These are phyloP conservation scores for Zaprionus davidi DNA, from an alignment of 1,140 invertebrate genomes.

Conservation along the genomic window DNA sequence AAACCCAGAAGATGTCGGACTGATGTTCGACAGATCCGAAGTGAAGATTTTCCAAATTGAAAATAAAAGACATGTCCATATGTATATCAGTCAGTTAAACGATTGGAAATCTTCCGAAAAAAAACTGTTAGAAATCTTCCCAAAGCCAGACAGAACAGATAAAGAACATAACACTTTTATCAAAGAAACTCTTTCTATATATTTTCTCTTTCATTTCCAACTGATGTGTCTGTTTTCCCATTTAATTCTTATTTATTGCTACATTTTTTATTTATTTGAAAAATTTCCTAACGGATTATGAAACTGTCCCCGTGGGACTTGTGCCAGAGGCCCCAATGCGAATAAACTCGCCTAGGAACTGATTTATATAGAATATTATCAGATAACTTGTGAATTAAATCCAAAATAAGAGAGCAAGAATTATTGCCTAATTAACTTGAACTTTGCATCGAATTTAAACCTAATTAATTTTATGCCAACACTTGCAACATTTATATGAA, in stretches of 20 bases:
- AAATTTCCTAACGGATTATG: slow-evolving; percentile 46
- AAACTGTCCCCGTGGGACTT: slow-evolving; percentile 55
- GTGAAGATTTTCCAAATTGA: not conserved
- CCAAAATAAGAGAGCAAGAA: slow-evolving; percentile 18
- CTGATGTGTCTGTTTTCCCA: not conserved
- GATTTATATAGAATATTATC: slow-evolving; percentile 58
- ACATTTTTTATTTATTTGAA: slow-evolving; percentile 24
- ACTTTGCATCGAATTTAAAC: slow-evolving; percentile 28
- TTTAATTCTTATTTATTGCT: slow-evolving; percentile 42
- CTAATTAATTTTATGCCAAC: slow-evolving; percentile 32
- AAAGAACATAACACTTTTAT: not conserved
- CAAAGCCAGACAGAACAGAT: not conserved
- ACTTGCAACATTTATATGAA: slow-evolving; percentile 60
- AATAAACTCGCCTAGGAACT: slow-evolving; percentile 11
- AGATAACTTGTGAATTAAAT: slow-evolving; percentile 31
- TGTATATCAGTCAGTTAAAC: not conserved
- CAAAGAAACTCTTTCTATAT: slow-evolving; percentile 3
- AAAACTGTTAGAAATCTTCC: not conserved
- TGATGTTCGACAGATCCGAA: not conserved
- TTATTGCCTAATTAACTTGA: slow-evolving; percentile 60
- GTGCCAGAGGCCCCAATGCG: slow-evolving; percentile 31
- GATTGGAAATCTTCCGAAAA: not conserved
- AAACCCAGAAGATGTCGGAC: not conserved
- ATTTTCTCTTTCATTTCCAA: not conserved
- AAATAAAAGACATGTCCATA: not conserved